Percentiles rank a stretch among this genome's conserved stretches.
These are phyloP conservation scores for Leuctra nigra DNA, from an alignment of 2,888 invertebrate genomes.

Conservation along the genomic window DNA sequence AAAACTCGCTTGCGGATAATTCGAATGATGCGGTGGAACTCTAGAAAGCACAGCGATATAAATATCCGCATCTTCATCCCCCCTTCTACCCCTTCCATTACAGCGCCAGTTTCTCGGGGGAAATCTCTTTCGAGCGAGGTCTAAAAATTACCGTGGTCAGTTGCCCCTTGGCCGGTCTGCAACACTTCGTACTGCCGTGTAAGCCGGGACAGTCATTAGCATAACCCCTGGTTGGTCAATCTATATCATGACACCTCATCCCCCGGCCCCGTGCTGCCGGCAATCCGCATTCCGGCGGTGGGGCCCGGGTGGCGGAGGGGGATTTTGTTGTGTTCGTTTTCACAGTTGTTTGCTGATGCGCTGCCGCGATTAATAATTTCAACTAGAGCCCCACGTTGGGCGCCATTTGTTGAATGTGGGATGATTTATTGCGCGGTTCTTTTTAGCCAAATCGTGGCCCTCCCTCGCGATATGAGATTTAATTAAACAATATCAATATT, in stretches of 20 bases:
- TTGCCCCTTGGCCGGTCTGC: neutral
- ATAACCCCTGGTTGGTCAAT: neutral
- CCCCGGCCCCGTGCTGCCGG: neutral
- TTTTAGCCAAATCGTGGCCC: too few relatives aligned
- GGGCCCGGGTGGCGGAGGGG: too few relatives aligned
- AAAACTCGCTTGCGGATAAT: neutral
- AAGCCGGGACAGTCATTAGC: too few relatives aligned
- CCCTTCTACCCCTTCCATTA: neutral
- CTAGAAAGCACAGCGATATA: neutral
- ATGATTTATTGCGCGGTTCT: too few relatives aligned
- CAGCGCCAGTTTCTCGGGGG: neutral
- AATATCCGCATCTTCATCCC: neutral
- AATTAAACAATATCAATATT: too few relatives aligned
- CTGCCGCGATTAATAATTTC: too few relatives aligned
- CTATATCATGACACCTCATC: neutral
- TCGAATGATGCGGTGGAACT: neutral
- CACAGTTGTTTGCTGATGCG: too few relatives aligned
- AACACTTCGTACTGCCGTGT: too few relatives aligned
- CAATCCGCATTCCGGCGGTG: neutral
- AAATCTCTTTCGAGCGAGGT: conserved; percentile 4
- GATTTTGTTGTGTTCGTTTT: too few relatives aligned
- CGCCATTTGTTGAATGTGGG: too few relatives aligned
- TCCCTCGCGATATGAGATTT: too few relatives aligned
- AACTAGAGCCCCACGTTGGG: too few relatives aligned
- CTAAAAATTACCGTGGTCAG: neutral